Percentiles rank a stretch among this genome's conserved stretches.
phyloP scores from a whole-genome alignment of 2,113 vertebrate species.

The Rhabdornis inornatus region DNA sequence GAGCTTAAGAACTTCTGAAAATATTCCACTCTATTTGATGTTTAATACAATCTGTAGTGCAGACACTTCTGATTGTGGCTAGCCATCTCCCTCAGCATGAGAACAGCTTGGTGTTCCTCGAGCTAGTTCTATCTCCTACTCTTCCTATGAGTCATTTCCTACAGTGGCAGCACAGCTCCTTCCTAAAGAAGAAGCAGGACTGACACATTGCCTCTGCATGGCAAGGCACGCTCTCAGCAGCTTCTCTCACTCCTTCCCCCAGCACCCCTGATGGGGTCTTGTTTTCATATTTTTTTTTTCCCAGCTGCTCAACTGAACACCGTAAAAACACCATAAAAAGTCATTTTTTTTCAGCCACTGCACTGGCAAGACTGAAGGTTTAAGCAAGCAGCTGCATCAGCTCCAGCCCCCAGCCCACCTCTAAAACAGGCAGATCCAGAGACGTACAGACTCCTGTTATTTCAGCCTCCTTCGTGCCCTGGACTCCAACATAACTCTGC shows the following conservation, averaged over 20 bases:
- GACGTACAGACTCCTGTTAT: fast-evolving
- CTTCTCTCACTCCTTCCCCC: background rate
- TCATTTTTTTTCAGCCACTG: background rate
- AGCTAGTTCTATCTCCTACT: background rate
- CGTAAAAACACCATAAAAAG: background rate
- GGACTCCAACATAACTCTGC: background rate
- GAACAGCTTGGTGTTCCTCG: background rate
- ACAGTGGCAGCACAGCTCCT: background rate
- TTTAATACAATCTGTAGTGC: background rate
- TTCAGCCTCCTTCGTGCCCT: background rate
- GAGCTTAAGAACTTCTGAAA: background rate
- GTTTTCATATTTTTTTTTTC: background rate
- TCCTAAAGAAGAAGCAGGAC: background rate
- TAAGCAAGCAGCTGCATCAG: background rate
- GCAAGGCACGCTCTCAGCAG: background rate
- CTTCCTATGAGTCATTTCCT: background rate
- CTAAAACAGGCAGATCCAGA: background rate
- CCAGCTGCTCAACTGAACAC: background rate
- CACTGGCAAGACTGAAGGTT: background rate
- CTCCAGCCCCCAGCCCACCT: background rate
- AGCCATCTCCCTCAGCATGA: background rate
- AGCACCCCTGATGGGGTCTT: background rate
- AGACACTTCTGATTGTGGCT: background rate
- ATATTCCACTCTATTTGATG: background rate
- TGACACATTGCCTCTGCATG: background rate